These are phyloP conservation scores for Phaenicophaeus curvirostris DNA, from an alignment of 2,797 vertebrate genomes.

Conservation along the genomic window DNA sequence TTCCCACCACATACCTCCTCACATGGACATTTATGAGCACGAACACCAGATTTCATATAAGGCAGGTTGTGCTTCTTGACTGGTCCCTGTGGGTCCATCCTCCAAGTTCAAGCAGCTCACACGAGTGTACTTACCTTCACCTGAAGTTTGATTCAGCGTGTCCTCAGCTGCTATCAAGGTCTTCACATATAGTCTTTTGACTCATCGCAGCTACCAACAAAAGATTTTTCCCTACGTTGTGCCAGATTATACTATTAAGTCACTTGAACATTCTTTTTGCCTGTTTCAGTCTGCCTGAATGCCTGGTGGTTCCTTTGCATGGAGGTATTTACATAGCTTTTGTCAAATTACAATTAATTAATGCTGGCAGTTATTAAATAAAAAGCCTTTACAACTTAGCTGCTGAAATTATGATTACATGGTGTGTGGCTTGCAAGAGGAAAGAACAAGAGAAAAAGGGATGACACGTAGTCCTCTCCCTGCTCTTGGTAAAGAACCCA, in stretches of 20 bases:
- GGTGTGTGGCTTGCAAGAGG: neutral
- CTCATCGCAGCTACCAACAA: neutral
- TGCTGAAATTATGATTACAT: neutral
- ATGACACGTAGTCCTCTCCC: neutral
- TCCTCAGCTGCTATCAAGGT: neutral
- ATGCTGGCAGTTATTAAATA: neutral
- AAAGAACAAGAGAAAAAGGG: neutral
- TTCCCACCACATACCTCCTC: fast-evolving
- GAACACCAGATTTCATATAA: neutral
- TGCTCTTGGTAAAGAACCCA: neutral
- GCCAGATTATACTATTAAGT: neutral
- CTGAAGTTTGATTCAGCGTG: neutral
- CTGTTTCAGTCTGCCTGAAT: neutral
- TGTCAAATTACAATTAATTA: neutral
- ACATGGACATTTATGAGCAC: neutral
- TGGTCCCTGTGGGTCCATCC: neutral
- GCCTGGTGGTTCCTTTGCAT: neutral
- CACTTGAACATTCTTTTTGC: neutral
- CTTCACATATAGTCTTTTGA: neutral
- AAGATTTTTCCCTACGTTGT: neutral
- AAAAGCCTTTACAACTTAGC: neutral
- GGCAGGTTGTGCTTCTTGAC: neutral
- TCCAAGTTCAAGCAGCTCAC: neutral
- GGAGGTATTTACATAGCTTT: neutral
- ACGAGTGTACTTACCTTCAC: neutral